Evolutionary conservation across 2,113 vertebrate species (phyloP), one percentile per base, ranked within the genome.

Genomic region (Piliocolobus tephrosceles): DNA sequence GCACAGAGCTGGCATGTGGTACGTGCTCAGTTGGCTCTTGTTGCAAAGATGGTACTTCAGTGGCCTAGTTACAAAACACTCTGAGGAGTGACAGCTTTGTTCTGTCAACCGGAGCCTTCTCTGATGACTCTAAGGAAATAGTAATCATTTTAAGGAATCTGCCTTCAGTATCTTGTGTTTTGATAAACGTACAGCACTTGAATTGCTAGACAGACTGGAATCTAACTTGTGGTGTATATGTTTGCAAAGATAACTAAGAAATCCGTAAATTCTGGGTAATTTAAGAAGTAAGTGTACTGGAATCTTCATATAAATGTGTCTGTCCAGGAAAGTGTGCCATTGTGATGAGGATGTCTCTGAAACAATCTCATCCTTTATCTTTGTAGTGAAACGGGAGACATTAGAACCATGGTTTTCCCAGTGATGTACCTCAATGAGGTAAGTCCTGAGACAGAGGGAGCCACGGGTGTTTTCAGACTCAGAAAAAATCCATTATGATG

Each of bases 401-500:
- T 99, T 97, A 98, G 90, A 96, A 99, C 99, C 0, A 96, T 99
- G 95, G 79, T 99, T 90, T 99, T 99, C 83, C 99, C 99, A 78
- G 99, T 99, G 97, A 98, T 99, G 99, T 99, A 99, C 95, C 85
- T 99, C 90, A 99, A 99, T 70, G 99, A 99, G 99, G 99, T 99
- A 98, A 98, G 97, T 88, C 66, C 10, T 82, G 88, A 22, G 45
- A 55, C 82, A 6, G 61, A 75, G 55, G 25, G 73, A 35, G 35
- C 14, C 64, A 32, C 3, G 5, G 23, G 72, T 8, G 2, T 66
- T 9, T 38, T 30, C 68, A 85, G 38, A 81, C 25, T 13, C 20
- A 70, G n/a, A 17, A 45, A 45, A 27, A 50, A 81, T 92, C 32
- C 50, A 16, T 40, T 73, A 22, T 38, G n/a, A 40, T 23, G 20